Evolutionary conservation across 2,888 invertebrate species (phyloP).

Genomic region (Macrosoma leucophasiata): DNA sequence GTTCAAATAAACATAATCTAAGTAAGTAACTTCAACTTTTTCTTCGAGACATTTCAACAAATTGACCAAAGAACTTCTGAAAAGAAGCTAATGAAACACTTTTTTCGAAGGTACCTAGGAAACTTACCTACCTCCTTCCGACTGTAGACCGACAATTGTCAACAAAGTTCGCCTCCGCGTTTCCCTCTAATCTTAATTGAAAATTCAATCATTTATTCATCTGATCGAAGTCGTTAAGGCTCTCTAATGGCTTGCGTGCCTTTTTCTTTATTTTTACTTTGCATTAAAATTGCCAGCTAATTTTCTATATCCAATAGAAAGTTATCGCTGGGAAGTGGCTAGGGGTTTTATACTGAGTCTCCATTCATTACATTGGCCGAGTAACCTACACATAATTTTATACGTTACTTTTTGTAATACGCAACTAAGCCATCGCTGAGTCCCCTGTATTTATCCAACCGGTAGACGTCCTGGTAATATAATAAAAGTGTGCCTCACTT

Average conservation of each 20-base stretch:
- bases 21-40: no score
- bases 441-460: conserved; percentile 23
- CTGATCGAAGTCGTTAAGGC: conserved; percentile 61
- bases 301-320: conserved; percentile 43
- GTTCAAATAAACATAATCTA: no score
- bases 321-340: conserved; percentile 24
- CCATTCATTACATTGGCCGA: not conserved
- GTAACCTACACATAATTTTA: conserved; percentile 14
- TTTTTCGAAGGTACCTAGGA: no score
- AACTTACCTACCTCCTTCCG: conserved; percentile 32
- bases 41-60: conserved; percentile 1
- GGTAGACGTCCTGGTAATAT: conserved; percentile 31
- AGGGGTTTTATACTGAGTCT: conserved; percentile 17
- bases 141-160: conserved; percentile 46
- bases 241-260: conserved; percentile 55
- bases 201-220: conserved; percentile 73
- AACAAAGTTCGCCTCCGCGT: conserved; percentile 50
- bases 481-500: conserved; percentile 32
- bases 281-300: conserved; percentile 51
- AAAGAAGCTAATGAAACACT: conserved; percentile 32
- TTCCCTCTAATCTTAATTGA: conserved; percentile 65
- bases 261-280: conserved; percentile 54
- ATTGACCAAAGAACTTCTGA: conserved; percentile 4
- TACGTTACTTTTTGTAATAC: no score
- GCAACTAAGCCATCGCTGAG: conserved; percentile 13